These are phyloP conservation scores for Apamea epomidion DNA, from an alignment of 2,888 invertebrate species.

Conservation along the genomic window DNA sequence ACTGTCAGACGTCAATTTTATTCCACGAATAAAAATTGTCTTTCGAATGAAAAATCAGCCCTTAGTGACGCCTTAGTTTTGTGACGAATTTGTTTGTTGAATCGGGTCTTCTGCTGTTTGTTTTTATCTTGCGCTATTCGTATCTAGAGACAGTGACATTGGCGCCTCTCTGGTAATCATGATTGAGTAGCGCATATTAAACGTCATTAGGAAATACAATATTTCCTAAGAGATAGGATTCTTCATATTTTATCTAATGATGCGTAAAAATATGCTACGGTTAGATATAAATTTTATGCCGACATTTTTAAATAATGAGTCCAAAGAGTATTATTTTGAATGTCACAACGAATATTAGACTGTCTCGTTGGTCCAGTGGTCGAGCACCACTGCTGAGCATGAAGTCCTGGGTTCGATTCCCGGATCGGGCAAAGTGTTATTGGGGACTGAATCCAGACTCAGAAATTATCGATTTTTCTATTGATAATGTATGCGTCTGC, in stretches of 20 bases:
- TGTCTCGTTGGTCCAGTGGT: not conserved
- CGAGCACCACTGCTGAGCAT: not conserved
- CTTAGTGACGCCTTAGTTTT: not conserved
- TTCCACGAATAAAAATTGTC: too few species aligned
- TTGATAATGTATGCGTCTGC: not conserved
- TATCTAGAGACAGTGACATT: slow-evolving; percentile 48
- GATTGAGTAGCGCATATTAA: slow-evolving; percentile 51
- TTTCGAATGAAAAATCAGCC: too few species aligned
- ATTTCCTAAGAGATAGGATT: slow-evolving; percentile 3
- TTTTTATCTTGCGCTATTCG: not conserved
- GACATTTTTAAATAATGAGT: not conserved
- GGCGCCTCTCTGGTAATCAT: slow-evolving; percentile 56
- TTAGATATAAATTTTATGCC: not conserved
- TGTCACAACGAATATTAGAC: not conserved
- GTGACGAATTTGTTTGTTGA: not conserved
- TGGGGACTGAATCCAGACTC: not conserved
- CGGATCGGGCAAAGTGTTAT: not conserved
- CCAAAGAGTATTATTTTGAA: not conserved
- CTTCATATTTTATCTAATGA: not conserved
- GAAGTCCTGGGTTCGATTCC: not conserved
- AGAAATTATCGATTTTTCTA: not conserved
- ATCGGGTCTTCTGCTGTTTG: slow-evolving; percentile 17
- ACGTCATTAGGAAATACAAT: slow-evolving; percentile 36
- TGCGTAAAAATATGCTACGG: not conserved
- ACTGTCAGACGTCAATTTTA: too few species aligned